Conservation (phyloP, 2,797 vertebrate genomes). For the Sebastes minor region DNA sequence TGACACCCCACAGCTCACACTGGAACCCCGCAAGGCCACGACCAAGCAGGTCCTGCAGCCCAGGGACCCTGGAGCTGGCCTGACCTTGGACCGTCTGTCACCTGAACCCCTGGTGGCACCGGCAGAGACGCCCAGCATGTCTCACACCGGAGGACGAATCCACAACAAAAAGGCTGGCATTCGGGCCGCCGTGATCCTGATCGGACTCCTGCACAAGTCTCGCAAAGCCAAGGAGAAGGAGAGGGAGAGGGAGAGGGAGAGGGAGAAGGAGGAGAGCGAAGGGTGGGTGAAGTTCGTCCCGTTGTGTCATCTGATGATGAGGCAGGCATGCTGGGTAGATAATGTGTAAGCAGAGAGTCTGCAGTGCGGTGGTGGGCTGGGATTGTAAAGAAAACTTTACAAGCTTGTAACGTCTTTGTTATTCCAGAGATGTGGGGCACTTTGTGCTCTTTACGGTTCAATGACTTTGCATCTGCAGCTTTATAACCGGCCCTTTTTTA, state of each 20-base stretch:
- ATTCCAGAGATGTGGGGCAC: neutral
- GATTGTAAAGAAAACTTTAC: slow-evolving; percentile 48
- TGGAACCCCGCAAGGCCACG: slow-evolving; percentile 64
- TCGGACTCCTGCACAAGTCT: slow-evolving; percentile 95
- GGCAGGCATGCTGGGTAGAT: neutral
- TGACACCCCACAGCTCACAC: slow-evolving; percentile 27
- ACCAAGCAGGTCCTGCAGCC: slow-evolving; percentile 59
- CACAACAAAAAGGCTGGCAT: slow-evolving; percentile 93
- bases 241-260: slow-evolving; percentile 60
- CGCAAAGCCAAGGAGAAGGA: slow-evolving; percentile 86
- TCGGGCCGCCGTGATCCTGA: slow-evolving; percentile 93
- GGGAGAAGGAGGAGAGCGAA: slow-evolving; percentile 73
- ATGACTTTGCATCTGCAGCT: slow-evolving; percentile 31
- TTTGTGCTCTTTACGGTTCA: slow-evolving; percentile 25
- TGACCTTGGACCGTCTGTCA: slow-evolving; percentile 70
- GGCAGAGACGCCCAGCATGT: slow-evolving; percentile 76
- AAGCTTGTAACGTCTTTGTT: slow-evolving; percentile 26
- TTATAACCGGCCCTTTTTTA: slow-evolving; percentile 42
- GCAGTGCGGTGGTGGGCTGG: slow-evolving; percentile 23
- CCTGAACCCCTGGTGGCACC: slow-evolving; percentile 62
- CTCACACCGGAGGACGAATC: slow-evolving; percentile 82
- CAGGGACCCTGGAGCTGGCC: slow-evolving; percentile 46
- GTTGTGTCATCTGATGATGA: neutral
- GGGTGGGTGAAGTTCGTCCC: slow-evolving; percentile 73
- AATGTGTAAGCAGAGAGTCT: slow-evolving; percentile 3